Evolutionary conservation across 2,113 vertebrate genomes (phyloP).

Genomic region (Atractosteus spatula): DNA sequence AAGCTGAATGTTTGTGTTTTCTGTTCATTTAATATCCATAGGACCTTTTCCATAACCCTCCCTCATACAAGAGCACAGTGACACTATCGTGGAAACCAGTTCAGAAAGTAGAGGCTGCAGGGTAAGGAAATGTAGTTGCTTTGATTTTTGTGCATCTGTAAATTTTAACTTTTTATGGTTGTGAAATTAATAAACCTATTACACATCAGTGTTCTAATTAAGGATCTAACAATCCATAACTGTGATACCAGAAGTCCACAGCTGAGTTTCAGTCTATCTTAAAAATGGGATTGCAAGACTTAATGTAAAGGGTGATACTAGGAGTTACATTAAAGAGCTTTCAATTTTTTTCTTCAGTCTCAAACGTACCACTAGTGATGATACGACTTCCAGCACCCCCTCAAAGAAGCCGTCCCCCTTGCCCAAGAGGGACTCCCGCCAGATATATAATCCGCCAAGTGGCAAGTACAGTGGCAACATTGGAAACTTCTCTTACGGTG

Average conservation of each 20-base stretch:
- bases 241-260: too few species aligned
- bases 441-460: conserved; percentile 97
- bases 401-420: conserved; percentile 82
- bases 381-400: conserved; percentile 69
- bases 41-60: conserved; percentile 98
- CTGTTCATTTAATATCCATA: conserved; percentile 35
- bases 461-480: conserved; percentile 95
- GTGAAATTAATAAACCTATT: too few species aligned
- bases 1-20: neutral
- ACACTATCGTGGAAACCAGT: conserved; percentile 98
- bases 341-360: conserved; percentile 58
- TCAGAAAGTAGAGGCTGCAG: conserved; percentile 82
- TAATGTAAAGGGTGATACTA: too few species aligned
- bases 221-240: too few species aligned
- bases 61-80: conserved; percentile 95
- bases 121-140: conserved; percentile 53
- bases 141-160: neutral
- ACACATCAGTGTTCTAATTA: too few species aligned
- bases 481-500: conserved; percentile 88
- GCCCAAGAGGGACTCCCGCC: conserved; percentile 88
- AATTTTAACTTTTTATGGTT: neutral
- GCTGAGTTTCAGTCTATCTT: too few species aligned
- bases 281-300: too few species aligned
- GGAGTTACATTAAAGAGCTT: too few species aligned
- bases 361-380: conserved; percentile 81